These are phyloP conservation scores for Zophobas morio DNA, from an alignment of 1,140 invertebrate species.

Conservation along the genomic window DNA sequence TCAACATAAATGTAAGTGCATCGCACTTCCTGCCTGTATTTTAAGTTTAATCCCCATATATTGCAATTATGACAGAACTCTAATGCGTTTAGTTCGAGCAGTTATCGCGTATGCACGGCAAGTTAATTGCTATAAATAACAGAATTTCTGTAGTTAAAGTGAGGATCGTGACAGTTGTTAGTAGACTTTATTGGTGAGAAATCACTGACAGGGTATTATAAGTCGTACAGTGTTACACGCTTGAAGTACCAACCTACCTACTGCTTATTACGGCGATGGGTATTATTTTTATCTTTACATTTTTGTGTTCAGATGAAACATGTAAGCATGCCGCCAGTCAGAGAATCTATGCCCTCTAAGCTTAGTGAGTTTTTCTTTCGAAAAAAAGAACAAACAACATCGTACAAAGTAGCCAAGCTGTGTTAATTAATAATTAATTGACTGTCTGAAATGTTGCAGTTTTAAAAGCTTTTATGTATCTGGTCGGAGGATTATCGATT, in stretches of 20 bases:
- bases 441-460: no score
- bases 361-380: no score
- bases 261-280: constrained; percentile 2
- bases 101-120: not conserved
- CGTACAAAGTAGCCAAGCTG: no score
- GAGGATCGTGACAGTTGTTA: constrained; percentile 24
- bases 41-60: constrained; percentile 17
- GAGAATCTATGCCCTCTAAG: no score
- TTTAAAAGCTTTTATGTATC: no score
- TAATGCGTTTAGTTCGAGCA: constrained; percentile 18
- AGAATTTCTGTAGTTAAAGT: constrained; percentile 27
- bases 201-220: constrained; percentile 28
- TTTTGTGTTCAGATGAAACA: not conserved
- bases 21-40: constrained; percentile 20
- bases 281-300: not conserved
- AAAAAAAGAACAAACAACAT: no score
- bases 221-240: constrained; percentile 9
- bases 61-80: constrained; percentile 22
- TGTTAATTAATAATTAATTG: no score
- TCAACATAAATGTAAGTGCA: constrained; percentile 92
- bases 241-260: constrained; percentile 22
- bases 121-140: constrained; percentile 32
- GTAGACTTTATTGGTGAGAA: constrained; percentile 29
- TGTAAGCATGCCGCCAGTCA: not conserved
- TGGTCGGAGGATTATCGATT: no score